Evolutionary conservation across 2,113 vertebrate species (phyloP), one percentile per base, ranked within the genome.

Genomic region (Gobiocypris rarus): DNA sequence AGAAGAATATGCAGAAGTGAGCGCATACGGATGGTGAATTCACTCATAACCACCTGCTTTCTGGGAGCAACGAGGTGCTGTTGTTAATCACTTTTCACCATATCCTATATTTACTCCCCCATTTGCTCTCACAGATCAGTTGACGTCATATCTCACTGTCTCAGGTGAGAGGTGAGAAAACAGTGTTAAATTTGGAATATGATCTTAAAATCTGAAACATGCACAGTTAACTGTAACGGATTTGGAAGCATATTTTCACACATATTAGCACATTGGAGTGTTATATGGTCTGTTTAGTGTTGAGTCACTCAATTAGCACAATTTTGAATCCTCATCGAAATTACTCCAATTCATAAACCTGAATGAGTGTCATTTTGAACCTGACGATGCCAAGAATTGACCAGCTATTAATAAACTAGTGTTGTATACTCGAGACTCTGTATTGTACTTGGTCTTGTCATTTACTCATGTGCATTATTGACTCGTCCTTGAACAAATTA

Each of bases 141-240:
- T 78, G 56, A 45, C 56, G 28, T 63, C 22, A 61, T 43, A n/a
- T 78, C 75, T 43, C 56, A 61, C 11, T 26, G 56, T 78, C 34
- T 63, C 56, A 63, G 76, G 56, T 79, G 54, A 61, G 38, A 78
- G 75, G 56, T 78, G 75, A 61, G 75, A 78, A 17, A 78, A 24
- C 22, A 11, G n/a, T 10, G 2, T 19, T 63, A 63, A 11, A 79
- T 79, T 45, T 61, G 28, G 76, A 79, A 61, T 45, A 61, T 45
- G 56, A 26, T 34, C 11, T 45, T 26, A 28, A 45, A 28, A 45
- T 26, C 6, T 43, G 7, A 61, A 43, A 24, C 52, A 24, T 75
- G 50, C 74, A 54, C 26, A 31, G 38, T 43, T 15, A 58, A n/a
- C 13, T 26, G 13, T 24, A 59, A 59, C 43, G 54, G 41, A 71